Conservation (phyloP, 2,113 vertebrate genomes). For the Sinocyclocheilus rhinocerous region DNA sequence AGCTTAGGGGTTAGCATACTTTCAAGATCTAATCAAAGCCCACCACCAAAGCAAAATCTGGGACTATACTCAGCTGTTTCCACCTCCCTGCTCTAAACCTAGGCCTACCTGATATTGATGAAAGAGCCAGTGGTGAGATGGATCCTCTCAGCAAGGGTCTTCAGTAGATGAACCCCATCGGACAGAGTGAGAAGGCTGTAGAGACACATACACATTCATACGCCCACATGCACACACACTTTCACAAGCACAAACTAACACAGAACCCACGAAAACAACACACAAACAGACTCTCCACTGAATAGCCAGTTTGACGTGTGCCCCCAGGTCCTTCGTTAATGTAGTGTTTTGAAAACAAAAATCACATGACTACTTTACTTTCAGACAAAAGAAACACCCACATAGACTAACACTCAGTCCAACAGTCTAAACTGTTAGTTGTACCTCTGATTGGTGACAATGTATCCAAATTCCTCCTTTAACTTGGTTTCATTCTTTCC, state of each 20-base stretch:
- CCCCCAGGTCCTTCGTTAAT: neutral
- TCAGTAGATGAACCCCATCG: conserved; percentile 81
- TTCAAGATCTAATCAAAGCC: no score
- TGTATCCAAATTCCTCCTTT: conserved; percentile 83
- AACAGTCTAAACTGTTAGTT: neutral
- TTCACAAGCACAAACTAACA: conserved; percentile 41
- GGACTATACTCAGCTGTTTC: neutral
- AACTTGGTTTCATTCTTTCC: conserved; percentile 37
- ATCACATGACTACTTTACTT: neutral
- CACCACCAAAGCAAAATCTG: neutral
- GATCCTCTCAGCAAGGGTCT: conserved; percentile 82
- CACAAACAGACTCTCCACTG: conserved; percentile 45
- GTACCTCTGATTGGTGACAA: conserved; percentile 88
- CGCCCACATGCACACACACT: conserved; percentile 15
- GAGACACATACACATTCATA: conserved; percentile 58
- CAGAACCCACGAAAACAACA: conserved; percentile 35
- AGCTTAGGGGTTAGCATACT: neutral
- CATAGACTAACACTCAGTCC: conserved; percentile 7
- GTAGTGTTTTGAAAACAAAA: conserved; percentile 11
- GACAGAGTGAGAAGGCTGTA: conserved; percentile 83
- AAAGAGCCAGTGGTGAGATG: conserved; percentile 81
- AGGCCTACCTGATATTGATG: conserved; percentile 87
- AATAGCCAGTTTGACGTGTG: neutral
- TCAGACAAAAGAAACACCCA: conserved; percentile 12
- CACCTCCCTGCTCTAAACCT: conserved; percentile 20